phyloP scores from a whole-genome alignment of 2,797 vertebrate genomes.

The Pseudotriccus pelzelni region DNA sequence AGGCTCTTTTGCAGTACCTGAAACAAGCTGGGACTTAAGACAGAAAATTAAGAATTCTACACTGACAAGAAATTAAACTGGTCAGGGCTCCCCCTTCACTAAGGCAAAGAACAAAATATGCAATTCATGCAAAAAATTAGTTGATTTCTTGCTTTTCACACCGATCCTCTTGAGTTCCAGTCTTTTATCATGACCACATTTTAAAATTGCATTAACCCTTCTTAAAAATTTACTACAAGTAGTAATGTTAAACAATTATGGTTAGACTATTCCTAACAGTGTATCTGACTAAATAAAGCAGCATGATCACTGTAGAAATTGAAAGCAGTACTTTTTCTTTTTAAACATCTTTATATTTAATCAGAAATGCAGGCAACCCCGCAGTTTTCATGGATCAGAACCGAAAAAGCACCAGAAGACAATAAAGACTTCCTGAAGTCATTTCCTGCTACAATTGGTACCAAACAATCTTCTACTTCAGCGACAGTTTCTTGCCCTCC shows the following conservation, averaged over 20 bases:
- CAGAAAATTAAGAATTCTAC: not conserved
- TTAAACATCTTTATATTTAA: not conserved
- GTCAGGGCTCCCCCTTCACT: not conserved
- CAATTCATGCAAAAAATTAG: not conserved
- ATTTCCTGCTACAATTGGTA: rapidly evolving
- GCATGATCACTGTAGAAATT: not conserved
- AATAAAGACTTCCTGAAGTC: not conserved
- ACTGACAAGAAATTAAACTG: not conserved
- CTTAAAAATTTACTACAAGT: not conserved
- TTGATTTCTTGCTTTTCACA: not conserved
- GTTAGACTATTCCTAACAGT: not conserved
- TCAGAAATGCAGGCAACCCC: not conserved
- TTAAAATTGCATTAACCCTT: not conserved
- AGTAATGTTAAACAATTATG: not conserved
- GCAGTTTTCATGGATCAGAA: not conserved
- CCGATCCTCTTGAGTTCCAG: not conserved
- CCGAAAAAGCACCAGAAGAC: not conserved
- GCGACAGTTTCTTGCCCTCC: not conserved
- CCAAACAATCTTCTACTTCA: not conserved
- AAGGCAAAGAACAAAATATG: not conserved
- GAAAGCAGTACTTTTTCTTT: not conserved
- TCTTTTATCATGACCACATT: not conserved
- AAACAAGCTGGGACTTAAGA: not conserved
- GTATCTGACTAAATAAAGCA: not conserved
- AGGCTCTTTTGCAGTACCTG: not conserved